phyloP scores from a whole-genome alignment of 1,140 invertebrate species.

The Scylla paramamosain region DNA sequence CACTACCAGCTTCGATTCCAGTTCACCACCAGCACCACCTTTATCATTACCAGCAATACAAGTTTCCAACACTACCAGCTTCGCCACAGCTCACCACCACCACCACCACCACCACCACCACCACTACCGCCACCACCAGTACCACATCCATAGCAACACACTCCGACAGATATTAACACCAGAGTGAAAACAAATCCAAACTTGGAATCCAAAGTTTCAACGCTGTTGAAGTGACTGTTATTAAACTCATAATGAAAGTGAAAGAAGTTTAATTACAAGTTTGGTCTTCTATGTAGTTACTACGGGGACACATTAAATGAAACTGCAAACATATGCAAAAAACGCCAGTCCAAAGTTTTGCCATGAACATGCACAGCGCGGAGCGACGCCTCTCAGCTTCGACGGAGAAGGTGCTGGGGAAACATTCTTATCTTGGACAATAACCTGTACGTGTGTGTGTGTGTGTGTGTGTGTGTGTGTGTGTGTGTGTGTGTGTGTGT shows the following conservation, averaged over 20 bases:
- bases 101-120: neutral
- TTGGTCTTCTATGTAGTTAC: neutral
- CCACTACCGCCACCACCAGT: neutral
- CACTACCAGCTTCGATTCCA: too few species aligned
- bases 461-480: neutral
- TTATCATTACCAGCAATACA: too few species aligned
- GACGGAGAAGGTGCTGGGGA: neutral
- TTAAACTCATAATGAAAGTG: slow-evolving; percentile 14
- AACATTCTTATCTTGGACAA: neutral
- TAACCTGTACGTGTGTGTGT: neutral
- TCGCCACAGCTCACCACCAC: neutral
- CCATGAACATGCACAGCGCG: neutral
- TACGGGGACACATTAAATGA: neutral
- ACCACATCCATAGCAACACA: neutral
- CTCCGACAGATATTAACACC: neutral
- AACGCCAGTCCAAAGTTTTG: neutral
- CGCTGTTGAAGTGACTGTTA: neutral
- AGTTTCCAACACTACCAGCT: neutral
- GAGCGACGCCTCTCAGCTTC: neutral
- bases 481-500: slow-evolving; percentile 15
- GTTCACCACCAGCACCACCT: neutral
- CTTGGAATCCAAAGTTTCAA: neutral
- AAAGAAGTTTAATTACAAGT: slow-evolving; percentile 16
- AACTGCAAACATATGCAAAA: slow-evolving; percentile 18
- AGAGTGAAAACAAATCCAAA: neutral